phyloP scores from a whole-genome alignment of 2,113 vertebrate species.

The Psilopsiagon aymara region DNA sequence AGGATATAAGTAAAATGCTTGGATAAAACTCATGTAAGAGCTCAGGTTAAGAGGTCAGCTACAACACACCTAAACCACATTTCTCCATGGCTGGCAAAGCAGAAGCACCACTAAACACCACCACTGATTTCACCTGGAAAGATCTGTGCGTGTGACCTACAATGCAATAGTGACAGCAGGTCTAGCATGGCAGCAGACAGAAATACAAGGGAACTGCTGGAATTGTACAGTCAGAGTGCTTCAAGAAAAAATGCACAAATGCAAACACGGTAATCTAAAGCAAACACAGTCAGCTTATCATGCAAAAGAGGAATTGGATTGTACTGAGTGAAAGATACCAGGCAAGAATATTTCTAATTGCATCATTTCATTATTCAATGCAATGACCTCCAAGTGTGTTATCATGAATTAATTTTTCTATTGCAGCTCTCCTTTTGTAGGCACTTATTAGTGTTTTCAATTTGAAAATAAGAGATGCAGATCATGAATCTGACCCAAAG shows the following conservation, averaged over 20 bases:
- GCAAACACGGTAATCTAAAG: background rate
- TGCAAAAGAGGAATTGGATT: background rate
- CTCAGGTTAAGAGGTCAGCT: background rate
- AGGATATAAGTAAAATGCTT: background rate
- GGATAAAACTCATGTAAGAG: background rate
- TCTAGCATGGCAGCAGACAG: background rate
- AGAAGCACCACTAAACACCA: background rate
- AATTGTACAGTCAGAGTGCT: background rate
- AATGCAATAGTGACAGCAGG: background rate
- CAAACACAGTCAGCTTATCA: background rate
- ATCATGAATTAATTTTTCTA: background rate
- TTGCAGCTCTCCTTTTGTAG: background rate
- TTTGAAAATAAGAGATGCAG: background rate
- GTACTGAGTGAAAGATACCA: background rate
- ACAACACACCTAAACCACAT: background rate
- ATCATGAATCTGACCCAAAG: background rate
- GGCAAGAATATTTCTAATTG: background rate
- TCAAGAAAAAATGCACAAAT: background rate
- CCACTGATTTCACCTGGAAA: background rate
- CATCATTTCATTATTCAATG: background rate
- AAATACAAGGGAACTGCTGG: background rate
- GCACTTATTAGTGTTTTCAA: background rate
- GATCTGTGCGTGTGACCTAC: background rate
- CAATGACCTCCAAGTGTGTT: background rate
- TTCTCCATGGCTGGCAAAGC: background rate